Conservation (phyloP, 2,888 invertebrate species). For the Penaeus monodon region DNA sequence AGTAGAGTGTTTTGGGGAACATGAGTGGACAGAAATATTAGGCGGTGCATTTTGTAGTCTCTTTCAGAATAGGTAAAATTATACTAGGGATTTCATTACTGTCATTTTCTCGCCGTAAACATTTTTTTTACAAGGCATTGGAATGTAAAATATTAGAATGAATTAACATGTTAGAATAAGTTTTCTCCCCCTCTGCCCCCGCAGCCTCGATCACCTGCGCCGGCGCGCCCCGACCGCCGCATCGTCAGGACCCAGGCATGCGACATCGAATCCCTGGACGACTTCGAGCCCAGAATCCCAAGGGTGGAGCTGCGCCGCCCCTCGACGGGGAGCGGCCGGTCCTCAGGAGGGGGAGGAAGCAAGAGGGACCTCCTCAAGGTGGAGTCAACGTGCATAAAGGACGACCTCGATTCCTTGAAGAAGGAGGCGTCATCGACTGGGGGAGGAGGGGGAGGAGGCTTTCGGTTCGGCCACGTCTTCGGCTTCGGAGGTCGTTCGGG, state of each 20-base stretch:
- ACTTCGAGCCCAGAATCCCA: conserved; percentile 4
- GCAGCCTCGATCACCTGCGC: conserved; percentile 17
- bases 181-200: background rate
- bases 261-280: conserved; percentile 24
- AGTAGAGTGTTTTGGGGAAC: no score
- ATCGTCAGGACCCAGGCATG: conserved; percentile 3
- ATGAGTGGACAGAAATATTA: no score
- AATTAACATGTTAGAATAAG: no score
- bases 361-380: background rate
- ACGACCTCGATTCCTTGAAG: background rate
- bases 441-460: background rate
- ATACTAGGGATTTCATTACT: no score
- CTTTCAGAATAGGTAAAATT: no score
- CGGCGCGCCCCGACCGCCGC: conserved; percentile 1
- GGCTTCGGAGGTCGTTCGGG: no score
- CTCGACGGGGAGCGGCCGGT: conserved; percentile 4
- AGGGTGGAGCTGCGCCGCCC: conserved; percentile 18
- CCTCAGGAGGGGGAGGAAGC: background rate
- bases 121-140: no score
- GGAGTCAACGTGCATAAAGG: background rate
- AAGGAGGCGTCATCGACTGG: background rate
- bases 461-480: background rate
- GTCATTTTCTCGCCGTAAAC: no score
- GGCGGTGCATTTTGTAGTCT: no score
- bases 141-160: no score